These are phyloP conservation scores for Cheilosia variabilis DNA, from an alignment of 2,888 invertebrate genomes.

Conservation along the genomic window DNA sequence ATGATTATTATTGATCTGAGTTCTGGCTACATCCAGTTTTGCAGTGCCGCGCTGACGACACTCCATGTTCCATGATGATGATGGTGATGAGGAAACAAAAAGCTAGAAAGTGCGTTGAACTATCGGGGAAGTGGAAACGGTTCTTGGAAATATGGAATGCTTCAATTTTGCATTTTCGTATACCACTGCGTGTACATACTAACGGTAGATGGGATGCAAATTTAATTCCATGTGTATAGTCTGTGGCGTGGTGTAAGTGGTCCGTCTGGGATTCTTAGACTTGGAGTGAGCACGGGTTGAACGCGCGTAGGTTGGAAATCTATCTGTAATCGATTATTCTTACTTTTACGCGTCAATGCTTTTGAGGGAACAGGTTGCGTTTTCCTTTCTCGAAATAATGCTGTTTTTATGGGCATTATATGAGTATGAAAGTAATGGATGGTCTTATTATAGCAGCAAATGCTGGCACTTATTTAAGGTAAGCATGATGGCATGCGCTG, in stretches of 20 bases:
- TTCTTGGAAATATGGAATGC: constrained; percentile 40
- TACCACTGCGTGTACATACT: neutral
- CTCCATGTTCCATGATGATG: neutral
- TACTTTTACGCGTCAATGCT: constrained; percentile 12
- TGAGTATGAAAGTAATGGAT: constrained; percentile 6
- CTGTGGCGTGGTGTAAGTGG: neutral
- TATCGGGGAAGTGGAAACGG: constrained; percentile 29
- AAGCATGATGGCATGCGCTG: neutral
- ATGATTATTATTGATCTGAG: constrained; percentile 56
- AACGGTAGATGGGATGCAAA: constrained; percentile 18
- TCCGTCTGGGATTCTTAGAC: neutral
- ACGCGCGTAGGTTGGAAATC: constrained; percentile 14
- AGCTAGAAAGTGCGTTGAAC: constrained; percentile 42
- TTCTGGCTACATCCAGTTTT: constrained; percentile 40
- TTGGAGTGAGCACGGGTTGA: neutral
- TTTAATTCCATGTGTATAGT: neutral
- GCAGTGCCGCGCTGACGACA: constrained; percentile 4
- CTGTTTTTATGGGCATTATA: constrained; percentile 6
- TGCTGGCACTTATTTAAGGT: neutral
- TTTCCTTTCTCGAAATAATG: neutral
- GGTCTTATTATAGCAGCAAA: neutral
- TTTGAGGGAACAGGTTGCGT: constrained; percentile 24
- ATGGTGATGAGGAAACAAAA: constrained; percentile 26
- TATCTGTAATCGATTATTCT: constrained; percentile 47
- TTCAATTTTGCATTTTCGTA: neutral